These are phyloP conservation scores for Solen grandis DNA, from an alignment of 1,140 invertebrate species.

Conservation along the genomic window DNA sequence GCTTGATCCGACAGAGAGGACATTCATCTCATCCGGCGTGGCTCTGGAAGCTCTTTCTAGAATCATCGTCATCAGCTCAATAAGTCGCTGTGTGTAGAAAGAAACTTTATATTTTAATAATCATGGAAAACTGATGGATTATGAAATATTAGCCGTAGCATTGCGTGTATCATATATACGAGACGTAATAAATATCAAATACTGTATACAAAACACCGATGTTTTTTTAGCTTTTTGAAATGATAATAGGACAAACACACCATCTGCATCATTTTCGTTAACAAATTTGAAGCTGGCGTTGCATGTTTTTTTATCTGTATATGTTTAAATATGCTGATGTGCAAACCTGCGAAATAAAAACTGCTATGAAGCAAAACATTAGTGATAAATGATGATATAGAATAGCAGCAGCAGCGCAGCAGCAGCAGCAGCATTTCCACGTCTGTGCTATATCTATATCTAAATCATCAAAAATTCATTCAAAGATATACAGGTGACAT, in stretches of 20 bases:
- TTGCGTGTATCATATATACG: neutral
- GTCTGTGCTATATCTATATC: neutral
- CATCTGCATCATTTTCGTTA: neutral
- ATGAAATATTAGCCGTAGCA: neutral
- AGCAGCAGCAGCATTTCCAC: neutral
- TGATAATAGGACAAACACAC: neutral
- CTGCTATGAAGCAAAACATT: too few species aligned
- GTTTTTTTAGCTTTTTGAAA: neutral
- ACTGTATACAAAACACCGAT: neutral
- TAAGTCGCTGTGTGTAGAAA: conserved; percentile 1
- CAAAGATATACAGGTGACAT: neutral
- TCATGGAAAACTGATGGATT: neutral
- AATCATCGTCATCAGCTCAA: conserved; percentile 9
- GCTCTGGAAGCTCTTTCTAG: neutral
- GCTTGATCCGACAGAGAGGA: conserved; percentile 20
- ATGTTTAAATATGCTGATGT: too few species aligned
- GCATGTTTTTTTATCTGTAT: too few species aligned
- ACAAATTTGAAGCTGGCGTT: too few species aligned
- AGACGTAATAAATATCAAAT: neutral
- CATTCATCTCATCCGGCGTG: conserved; percentile 15
- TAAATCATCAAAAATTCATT: neutral
- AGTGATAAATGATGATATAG: too few species aligned
- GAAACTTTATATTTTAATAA: neutral
- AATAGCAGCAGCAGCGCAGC: neutral
- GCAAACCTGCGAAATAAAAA: too few species aligned